Percentiles rank a stretch among this genome's conserved stretches.
phyloP scores from a whole-genome alignment of 1,140 invertebrate genomes.

The Hyphantria cunea region DNA sequence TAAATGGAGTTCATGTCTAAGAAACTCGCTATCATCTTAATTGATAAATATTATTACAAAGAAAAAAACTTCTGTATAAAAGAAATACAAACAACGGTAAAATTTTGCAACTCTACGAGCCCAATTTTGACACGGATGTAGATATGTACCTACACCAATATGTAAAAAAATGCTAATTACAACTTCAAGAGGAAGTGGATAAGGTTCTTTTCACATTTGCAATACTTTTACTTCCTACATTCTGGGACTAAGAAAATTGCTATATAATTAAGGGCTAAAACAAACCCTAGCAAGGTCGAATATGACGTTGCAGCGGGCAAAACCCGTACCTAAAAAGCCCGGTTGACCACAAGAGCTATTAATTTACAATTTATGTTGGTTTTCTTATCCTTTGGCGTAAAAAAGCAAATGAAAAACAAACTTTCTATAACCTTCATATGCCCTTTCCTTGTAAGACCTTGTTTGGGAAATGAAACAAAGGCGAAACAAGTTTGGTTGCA shows the following conservation, averaged over 20 bases:
- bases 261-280: conserved; percentile 22
- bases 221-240: conserved; percentile 5
- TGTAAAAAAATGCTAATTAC: not conserved
- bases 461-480: conserved; percentile 19
- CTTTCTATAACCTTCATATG: conserved; percentile 25
- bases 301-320: conserved; percentile 5
- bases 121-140: too few species aligned
- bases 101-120: too few species aligned
- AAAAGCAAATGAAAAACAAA: conserved; percentile 30
- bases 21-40: too few species aligned
- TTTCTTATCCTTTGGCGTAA: conserved; percentile 17
- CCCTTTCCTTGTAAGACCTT: conserved; percentile 17
- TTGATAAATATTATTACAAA: too few species aligned
- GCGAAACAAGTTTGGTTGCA: conserved; percentile 1
- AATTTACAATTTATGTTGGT: conserved; percentile 19
- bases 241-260: conserved; percentile 13
- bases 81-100: too few species aligned
- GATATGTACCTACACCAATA: too few species aligned
- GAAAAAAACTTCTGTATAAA: too few species aligned
- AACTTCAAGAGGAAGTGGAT: not conserved
- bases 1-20: too few species aligned
- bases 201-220: not conserved
- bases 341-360: conserved; percentile 12
- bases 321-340: conserved; percentile 4
- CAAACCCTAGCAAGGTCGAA: conserved; percentile 12